Percentiles rank a stretch among this genome's conserved stretches.
These are phyloP conservation scores for Petrocephalus microphthalmus DNA, from an alignment of 2,113 vertebrate species.

Conservation along the genomic window DNA sequence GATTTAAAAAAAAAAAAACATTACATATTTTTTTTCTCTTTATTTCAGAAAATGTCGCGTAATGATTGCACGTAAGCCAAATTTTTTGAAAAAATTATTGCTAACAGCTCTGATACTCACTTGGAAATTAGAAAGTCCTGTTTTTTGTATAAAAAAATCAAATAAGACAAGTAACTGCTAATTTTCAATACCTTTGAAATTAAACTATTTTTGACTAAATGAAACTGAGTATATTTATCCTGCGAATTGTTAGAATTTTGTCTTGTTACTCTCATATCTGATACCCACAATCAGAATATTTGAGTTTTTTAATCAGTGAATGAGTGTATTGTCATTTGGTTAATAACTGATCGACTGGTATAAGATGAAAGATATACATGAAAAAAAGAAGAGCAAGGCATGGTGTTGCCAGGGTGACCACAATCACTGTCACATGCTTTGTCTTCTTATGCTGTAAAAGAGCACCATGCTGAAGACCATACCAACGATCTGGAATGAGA, in stretches of 20 bases:
- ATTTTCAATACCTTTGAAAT: not conserved
- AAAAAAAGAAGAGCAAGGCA: not conserved
- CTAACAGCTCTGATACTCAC: not conserved
- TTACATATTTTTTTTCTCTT: not conserved
- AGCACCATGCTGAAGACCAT: constrained; percentile 97
- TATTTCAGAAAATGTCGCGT: not conserved
- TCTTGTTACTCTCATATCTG: not conserved
- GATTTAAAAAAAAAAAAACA: no score
- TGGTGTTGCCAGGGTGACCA: not conserved
- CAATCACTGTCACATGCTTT: constrained; percentile 71
- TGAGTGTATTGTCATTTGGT: not conserved
- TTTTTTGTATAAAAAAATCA: not conserved
- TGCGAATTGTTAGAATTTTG: not conserved
- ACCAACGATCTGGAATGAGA: constrained; percentile 74
- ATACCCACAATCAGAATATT: not conserved
- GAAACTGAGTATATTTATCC: not conserved
- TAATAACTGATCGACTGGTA: not conserved
- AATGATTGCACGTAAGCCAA: not conserved
- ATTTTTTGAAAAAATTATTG: not conserved
- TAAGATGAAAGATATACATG: not conserved
- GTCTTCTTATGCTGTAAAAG: constrained; percentile 80
- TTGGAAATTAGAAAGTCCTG: not conserved
- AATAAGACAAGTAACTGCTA: not conserved
- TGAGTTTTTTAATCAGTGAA: not conserved
- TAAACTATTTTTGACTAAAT: not conserved